Evolutionary conservation across 92 coral and sea anemone genomes (phyloP).

Genomic region (Epizoanthus fatuus): DNA sequence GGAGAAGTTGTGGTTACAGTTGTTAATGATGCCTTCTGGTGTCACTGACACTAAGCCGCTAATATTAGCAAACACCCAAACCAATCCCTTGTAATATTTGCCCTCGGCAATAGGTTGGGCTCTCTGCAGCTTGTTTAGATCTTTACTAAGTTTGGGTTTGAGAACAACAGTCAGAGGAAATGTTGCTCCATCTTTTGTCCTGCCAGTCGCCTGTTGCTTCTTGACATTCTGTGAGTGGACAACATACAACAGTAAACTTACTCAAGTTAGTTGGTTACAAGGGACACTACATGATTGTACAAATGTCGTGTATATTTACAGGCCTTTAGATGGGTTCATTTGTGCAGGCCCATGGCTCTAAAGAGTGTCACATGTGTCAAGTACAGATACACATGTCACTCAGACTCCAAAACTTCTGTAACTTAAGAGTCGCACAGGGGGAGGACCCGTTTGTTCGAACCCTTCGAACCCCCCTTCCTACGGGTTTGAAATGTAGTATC

Average conservation of each 20-base stretch:
- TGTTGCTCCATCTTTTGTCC: constrained; percentile 94
- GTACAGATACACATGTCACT: too few relatives aligned
- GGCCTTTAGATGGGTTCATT: too few relatives aligned
- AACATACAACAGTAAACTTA: background rate
- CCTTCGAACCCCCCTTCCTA: too few relatives aligned
- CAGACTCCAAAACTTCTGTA: too few relatives aligned
- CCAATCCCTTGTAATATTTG: constrained; percentile 77
- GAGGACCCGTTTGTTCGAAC: too few relatives aligned
- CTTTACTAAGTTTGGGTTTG: constrained; percentile 74
- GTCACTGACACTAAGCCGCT: constrained; percentile 93
- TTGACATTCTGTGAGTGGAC: constrained; percentile 61
- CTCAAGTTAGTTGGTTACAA: too few relatives aligned
- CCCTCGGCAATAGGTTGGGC: constrained; percentile 49
- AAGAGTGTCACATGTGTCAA: too few relatives aligned
- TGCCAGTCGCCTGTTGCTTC: constrained; percentile 95
- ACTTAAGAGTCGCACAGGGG: too few relatives aligned
- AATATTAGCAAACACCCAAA: constrained; percentile 96
- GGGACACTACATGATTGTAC: too few relatives aligned
- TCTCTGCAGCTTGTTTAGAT: constrained; percentile 57
- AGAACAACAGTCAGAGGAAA: constrained; percentile 92
- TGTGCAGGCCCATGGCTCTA: too few relatives aligned
- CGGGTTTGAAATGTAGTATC: too few relatives aligned
- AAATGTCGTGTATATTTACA: too few relatives aligned
- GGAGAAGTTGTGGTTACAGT: constrained; percentile 93
- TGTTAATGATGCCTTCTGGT: constrained; percentile 85